Base-by-base conservation (phyloP, 2,888 invertebrate genomes). In the Tetragnatha montana region DNA sequence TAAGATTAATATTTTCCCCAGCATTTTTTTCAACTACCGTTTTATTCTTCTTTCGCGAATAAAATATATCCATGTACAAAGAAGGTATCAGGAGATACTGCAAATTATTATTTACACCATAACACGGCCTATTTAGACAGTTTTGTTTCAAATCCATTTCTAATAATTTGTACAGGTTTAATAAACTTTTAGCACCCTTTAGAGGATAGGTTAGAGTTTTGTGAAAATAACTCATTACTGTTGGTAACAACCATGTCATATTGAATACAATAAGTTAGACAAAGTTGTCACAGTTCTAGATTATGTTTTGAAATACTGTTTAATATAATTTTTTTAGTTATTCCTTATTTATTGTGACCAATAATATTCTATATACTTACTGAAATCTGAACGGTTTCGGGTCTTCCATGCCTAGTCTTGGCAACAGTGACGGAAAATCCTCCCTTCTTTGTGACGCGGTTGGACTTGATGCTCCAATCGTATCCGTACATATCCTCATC, bases 281-380 rank as follows among this genome's bases (percentile, higher is more conserved):
- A 35, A 35, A 35, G 35, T 35, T 35, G 35, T 35, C 35, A 35
- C 4, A 35, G 35, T 35, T 35, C 2, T 1, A 4, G 35, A 60
- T 51, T 47, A 50, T 19, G 49, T 2, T 12, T 1, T 14, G 12
- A 22, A 60, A 68, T 76, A 19, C 21, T 76, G 49, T 22, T 22
- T 73, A 19, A 10, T n/a, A 19, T 22, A 14, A 21, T 7, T 10
- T 68, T 4, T 14, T 68, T 69, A 12, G 8, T 21, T 3, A 19
- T 50, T 60, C 10, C 3, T 80, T 8, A 10, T 35, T 35, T n/a
- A 12, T 19, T 19, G n/a, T 17, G 35, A n/a, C 35, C 10, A 8
- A 75, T 75, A n/a, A 10, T 47, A 49, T 19, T 21, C n/a, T 7
- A 17, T 21, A 21, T n/a, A 76, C 90, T 87, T 79, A 90, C 90